Base-by-base conservation (phyloP, 2,888 invertebrate species). In the Aleiodes leptofemur region DNA sequence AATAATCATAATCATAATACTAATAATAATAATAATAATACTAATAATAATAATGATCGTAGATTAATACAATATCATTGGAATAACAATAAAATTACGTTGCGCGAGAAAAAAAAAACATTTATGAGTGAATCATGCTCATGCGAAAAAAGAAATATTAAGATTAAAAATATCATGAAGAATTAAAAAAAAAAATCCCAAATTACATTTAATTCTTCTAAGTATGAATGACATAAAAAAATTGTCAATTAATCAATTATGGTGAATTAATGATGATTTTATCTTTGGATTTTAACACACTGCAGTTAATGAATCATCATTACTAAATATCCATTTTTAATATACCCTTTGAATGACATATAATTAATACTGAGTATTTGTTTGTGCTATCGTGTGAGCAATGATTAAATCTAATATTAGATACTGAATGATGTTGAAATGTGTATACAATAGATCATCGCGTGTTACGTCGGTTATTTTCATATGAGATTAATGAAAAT, bases 51-150 rank as follows among this genome's bases (percentile, higher is more conserved):
- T 77, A 57, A 72, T 57, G 69, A 23, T 80, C 74, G 51, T 78
- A 76, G 77, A 79, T 74, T 72, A 56, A 64, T 76, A 79, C 78
- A 73, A 43, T 55, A 31, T 29, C 29, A 56, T 56, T 43, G 57
- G 48, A 71, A 64, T 66, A 66, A 68, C 66, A 43, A 72, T 59
- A 61, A 76, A 64, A 72, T 57, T 80, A 76, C 77, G 68, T 76
- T 82, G 81, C 79, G 79, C 81, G 43, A 8, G 43, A 43, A 83
- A 75, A 80, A 80, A 80, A 82, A 81, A 82, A 79, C 82, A 78
- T 80, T 82, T 81, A 81, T 82, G 77, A 79, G 80, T 68, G 31
- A 68, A 48, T 78, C 87, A 86, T 87, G 87, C 86, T 82, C 85
- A 85, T 87, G 86, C 85, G 79, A 73, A 70, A 57, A n/a, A n/a